phyloP scores from a whole-genome alignment of 2,888 invertebrate genomes.

The Phorcus lineatus region DNA sequence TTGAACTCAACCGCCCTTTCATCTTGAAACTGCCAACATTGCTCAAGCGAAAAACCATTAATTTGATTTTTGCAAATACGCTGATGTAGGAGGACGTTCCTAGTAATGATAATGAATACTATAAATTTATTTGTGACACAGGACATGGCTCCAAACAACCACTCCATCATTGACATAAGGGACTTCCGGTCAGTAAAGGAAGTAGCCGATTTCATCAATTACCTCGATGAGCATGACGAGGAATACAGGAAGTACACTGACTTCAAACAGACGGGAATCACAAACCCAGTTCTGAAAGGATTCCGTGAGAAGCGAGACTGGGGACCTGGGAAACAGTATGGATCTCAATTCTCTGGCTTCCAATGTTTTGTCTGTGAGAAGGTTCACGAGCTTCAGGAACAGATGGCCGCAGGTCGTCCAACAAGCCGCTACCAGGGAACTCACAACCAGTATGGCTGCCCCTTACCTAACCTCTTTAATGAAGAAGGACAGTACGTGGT shows the following conservation, averaged over 20 bases:
- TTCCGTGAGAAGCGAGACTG: slow-evolving; percentile 54
- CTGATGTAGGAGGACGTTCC: too few species aligned
- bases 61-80: too few species aligned
- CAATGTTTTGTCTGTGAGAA: slow-evolving; percentile 68
- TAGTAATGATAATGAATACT: too few species aligned
- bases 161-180: slow-evolving; percentile 63
- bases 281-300: slow-evolving; percentile 54
- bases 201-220: slow-evolving; percentile 58
- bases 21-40: too few species aligned
- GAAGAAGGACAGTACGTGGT: slow-evolving; percentile 49
- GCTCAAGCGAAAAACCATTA: too few species aligned
- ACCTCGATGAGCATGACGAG: slow-evolving; percentile 62
- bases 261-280: slow-evolving; percentile 54
- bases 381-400: slow-evolving; percentile 50
- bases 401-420: slow-evolving; percentile 43
- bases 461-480: slow-evolving; percentile 73
- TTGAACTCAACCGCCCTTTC: too few species aligned
- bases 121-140: slow-evolving; percentile 28
- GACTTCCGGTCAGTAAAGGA: slow-evolving; percentile 64
- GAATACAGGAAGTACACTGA: slow-evolving; percentile 60
- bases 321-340: slow-evolving; percentile 29
- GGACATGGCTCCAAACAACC: slow-evolving; percentile 66
- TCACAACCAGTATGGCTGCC: slow-evolving; percentile 78
- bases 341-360: slow-evolving; percentile 54
- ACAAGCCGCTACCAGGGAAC: slow-evolving; percentile 40